Conservation (phyloP, 2,113 vertebrate genomes). For the Cervus canadensis region DNA sequence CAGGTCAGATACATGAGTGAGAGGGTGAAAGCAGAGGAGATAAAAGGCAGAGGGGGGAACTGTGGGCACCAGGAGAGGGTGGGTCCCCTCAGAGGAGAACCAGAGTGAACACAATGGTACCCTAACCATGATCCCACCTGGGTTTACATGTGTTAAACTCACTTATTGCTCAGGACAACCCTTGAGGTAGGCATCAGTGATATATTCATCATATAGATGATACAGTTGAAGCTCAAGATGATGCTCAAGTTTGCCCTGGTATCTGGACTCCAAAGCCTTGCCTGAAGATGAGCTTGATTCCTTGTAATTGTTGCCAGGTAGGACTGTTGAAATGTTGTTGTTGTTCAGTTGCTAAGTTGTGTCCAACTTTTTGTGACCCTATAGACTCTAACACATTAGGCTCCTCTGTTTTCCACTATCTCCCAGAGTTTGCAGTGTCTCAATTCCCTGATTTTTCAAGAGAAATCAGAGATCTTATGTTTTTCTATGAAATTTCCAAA, state of each 20-base stretch:
- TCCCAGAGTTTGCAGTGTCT: neutral
- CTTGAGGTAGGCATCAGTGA: neutral
- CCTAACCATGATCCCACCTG: neutral
- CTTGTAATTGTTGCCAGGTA: neutral
- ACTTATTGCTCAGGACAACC: neutral
- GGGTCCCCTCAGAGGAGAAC: too few relatives aligned
- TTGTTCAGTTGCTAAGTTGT: neutral
- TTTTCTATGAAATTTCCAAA: neutral
- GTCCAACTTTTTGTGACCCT: neutral
- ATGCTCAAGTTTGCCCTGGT: neutral
- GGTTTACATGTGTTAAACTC: neutral
- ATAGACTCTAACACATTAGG: neutral
- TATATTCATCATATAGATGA: neutral
- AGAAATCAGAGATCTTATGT: neutral
- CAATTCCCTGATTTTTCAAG: neutral
- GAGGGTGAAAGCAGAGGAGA: neutral
- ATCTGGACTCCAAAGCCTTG: neutral
- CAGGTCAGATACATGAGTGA: neutral
- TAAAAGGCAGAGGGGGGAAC: neutral
- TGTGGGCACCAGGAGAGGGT: neutral
- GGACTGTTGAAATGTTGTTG: neutral
- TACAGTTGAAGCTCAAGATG: neutral
- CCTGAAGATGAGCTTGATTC: neutral
- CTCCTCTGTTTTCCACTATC: neutral
- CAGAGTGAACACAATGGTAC: fast-evolving